Evolutionary conservation across 2,888 invertebrate species (phyloP).

Genomic region (Drosophila nigricruria): DNA sequence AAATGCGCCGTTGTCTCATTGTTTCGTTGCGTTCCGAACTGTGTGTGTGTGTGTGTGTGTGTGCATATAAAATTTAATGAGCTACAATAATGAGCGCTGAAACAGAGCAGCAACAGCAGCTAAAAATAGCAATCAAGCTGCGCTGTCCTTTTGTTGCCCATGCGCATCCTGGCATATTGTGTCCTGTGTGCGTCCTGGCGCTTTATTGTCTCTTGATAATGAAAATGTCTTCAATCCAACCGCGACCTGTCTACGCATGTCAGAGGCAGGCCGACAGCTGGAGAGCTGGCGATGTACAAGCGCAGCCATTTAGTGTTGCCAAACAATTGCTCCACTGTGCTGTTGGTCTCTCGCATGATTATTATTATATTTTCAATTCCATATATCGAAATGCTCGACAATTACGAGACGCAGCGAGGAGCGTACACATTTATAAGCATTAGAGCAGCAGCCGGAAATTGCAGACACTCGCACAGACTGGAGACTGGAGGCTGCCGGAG

Average conservation of each 20-base stretch:
- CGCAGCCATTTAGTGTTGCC: constrained; percentile 45
- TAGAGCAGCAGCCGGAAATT: constrained; percentile 71
- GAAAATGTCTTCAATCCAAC: constrained; percentile 38
- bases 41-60: constrained; percentile 10
- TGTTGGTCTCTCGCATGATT: constrained; percentile 26
- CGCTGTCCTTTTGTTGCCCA: constrained; percentile 30
- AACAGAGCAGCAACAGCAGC: constrained; percentile 30
- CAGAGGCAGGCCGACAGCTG: constrained; percentile 6
- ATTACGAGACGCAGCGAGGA: constrained; percentile 39
- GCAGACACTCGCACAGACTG: constrained; percentile 55
- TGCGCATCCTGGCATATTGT: constrained; percentile 6
- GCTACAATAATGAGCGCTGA: constrained; percentile 66
- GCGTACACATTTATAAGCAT: constrained; percentile 73
- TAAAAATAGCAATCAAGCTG: constrained; percentile 63
- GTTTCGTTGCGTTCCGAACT: constrained; percentile 10
- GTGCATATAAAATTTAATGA: constrained; percentile 74
- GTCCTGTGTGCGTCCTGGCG: constrained; percentile 1
- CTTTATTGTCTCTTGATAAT: constrained; percentile 41
- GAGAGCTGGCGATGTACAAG: constrained; percentile 5
- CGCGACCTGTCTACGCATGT: constrained; percentile 25
- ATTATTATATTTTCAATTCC: constrained; percentile 68
- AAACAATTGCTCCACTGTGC: constrained; percentile 37
- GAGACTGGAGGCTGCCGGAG: not conserved
- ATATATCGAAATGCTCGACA: constrained; percentile 64
- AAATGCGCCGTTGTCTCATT: constrained; percentile 51